Evolutionary conservation across 2,113 vertebrate species (phyloP), one percentile per base, ranked within the genome.

Genomic region (Myiozetetes cayanensis): DNA sequence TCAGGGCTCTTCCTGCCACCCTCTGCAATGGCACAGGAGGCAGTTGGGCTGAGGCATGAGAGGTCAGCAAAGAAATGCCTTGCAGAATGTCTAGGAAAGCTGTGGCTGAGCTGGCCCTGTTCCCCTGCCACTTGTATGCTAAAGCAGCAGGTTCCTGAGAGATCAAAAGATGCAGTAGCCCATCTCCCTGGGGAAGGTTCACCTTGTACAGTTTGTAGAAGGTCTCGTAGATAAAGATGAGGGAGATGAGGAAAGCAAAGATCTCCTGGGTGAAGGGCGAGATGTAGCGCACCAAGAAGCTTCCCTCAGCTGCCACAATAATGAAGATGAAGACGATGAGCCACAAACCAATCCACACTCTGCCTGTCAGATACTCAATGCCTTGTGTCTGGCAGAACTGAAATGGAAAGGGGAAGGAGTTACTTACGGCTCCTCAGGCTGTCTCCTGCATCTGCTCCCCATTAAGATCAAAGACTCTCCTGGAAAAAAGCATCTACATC

Each of bases 181-280:
- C 68, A 44, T 78, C n/a, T 89, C 88, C 76, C 76, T 27, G 13
- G 52, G 59, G 72, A 96, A 93, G 50, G 70, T 67, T 91, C 92
- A 99, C 99, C 99, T 99, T 98, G 93, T 99, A 97, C 80, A 99
- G 98, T 89, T 99, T 99, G 52, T 99, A 98, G 97, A 99, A 99
- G 33, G 99, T 99, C 98, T 99, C 99, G 2, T 98, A 99, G 97
- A 99, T 99, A 98, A 99, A 99, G 97, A 99, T 99, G 93, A 99
- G 98, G 17, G 99, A 99, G 94, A 99, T 99, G 77, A 99, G 99
- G 94, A 99, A 99, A 84, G 99, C 99, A 17, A 99, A 99, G 90
- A 99, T 99, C 98, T 99, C 99, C 98, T 99, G 99, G 65, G 99
- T 99, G 93, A 99, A 99, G 4, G 99, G 99, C 1, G 99, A 99